phyloP scores from a whole-genome alignment of 2,113 vertebrate genomes.

The Callipepla squamata region DNA sequence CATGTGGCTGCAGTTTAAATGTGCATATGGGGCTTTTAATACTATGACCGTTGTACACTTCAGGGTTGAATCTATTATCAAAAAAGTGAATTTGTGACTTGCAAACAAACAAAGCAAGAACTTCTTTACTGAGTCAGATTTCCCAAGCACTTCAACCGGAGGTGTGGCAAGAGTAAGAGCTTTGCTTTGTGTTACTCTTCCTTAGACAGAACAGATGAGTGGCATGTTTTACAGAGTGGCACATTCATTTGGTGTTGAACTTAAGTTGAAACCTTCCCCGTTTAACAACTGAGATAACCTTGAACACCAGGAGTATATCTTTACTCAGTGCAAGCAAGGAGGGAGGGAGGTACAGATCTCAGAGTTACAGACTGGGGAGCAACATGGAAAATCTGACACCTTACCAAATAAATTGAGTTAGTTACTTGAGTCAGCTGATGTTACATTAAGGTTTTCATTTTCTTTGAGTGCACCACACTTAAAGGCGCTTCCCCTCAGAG shows the following conservation, averaged over 20 bases:
- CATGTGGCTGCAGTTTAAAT: slow-evolving; percentile 5
- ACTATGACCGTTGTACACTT: neutral
- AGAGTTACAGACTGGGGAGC: neutral
- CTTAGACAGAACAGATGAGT: neutral
- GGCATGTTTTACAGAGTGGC: neutral
- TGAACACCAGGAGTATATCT: neutral
- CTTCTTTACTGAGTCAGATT: slow-evolving; percentile 7
- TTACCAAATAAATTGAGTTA: neutral
- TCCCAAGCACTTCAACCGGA: neutral
- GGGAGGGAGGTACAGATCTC: neutral
- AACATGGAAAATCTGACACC: neutral
- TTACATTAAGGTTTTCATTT: neutral
- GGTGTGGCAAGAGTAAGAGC: neutral
- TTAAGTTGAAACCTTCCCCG: neutral
- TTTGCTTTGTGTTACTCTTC: neutral
- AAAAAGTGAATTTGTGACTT: slow-evolving; percentile 31
- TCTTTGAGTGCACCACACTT: neutral
- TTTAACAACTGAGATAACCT: neutral
- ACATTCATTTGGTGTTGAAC: neutral
- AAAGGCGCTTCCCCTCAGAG: neutral
- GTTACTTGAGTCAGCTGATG: neutral
- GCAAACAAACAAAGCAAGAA: neutral
- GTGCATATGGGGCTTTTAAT: neutral
- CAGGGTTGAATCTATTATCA: neutral
- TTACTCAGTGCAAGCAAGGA: neutral